Base-by-base conservation (phyloP, 2,888 invertebrate species). In the Hydropsyche betteni region DNA sequence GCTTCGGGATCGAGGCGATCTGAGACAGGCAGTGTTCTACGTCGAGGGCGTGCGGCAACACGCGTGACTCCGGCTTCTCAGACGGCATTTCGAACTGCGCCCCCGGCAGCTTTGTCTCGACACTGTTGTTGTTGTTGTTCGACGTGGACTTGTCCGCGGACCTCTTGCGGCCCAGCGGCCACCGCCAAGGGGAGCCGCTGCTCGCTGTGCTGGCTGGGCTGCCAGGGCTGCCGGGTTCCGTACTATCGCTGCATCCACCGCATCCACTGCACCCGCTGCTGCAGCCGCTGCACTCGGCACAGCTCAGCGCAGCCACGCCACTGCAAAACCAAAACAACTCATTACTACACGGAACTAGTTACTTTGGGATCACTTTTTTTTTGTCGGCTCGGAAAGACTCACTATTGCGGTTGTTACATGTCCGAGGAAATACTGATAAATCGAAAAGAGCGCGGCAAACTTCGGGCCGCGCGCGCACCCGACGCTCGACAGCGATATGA, bases 241-340 rank as follows among this genome's bases (percentile, higher is more conserved):
- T 94, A 85, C 94, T 93, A 87, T 94, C 95, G 86, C 94, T 94
- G 81, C 90, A 86, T 81, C 89, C 89, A 89, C 84, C 88, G 82
- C 90, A 91, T 81, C 91, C 89, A 80, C 89, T 88, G 50, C 91
- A 93, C 81, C 93, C 93, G 78, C 61, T 90, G 82, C 90, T 91
- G 82, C 91, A 89, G 80, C 89, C 88, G 84, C 91, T 87, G 58
- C 91, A 93, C 81, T 93, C 93, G 78, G 92, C 90, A 82, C 92
- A 91, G 86, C 93, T 93, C 83, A 92, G 86, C 83, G 92, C 91
- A 83, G 93, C 94, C 83, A 95, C 94, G 81, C 95, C 95, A 89
- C 95, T 95, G 90, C 44, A 91, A 82, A 82, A 83, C n/a, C n/a
- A 80, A 83, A 81, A 80, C 81, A 80, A 5, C 16, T 55, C 55